These are phyloP conservation scores for Gadus chalcogrammus DNA, from an alignment of 2,113 vertebrate genomes.

Conservation along the genomic window DNA sequence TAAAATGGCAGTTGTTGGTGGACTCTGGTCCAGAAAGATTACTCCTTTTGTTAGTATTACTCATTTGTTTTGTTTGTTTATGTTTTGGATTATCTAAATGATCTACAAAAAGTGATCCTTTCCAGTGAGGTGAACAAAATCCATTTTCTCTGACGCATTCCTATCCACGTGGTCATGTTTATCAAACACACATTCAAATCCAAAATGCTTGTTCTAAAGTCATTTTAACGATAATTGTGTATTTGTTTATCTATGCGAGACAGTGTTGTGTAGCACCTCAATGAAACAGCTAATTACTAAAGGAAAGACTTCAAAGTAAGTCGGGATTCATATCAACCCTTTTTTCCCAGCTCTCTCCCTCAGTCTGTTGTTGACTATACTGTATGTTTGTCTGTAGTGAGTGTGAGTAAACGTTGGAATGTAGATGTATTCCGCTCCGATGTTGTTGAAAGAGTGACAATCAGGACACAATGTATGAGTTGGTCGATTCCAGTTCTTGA, in stretches of 20 bases:
- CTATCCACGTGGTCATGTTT: neutral
- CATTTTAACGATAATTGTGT: neutral
- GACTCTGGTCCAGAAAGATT: neutral
- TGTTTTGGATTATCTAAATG: neutral
- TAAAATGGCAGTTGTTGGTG: slow-evolving; percentile 1
- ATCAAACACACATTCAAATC: neutral
- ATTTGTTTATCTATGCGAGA: too few species aligned
- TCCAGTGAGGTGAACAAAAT: neutral
- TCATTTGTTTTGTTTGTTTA: neutral
- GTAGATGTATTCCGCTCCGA: slow-evolving; percentile 24
- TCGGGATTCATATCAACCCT: too few species aligned
- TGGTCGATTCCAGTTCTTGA: slow-evolving; percentile 9
- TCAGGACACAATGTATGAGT: slow-evolving; percentile 18
- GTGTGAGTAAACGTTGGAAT: slow-evolving; percentile 42
- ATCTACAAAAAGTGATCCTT: neutral
- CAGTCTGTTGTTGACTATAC: neutral
- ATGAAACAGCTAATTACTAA: too few species aligned
- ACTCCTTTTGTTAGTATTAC: neutral
- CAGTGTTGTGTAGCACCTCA: too few species aligned
- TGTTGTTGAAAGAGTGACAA: slow-evolving; percentile 24
- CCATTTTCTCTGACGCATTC: neutral
- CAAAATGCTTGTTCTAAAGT: neutral
- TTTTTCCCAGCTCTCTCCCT: too few species aligned
- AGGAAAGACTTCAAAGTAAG: too few species aligned
- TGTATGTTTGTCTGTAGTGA: slow-evolving; percentile 46